phyloP scores from a whole-genome alignment of 2,888 invertebrate genomes.

The Latheticus oryzae region DNA sequence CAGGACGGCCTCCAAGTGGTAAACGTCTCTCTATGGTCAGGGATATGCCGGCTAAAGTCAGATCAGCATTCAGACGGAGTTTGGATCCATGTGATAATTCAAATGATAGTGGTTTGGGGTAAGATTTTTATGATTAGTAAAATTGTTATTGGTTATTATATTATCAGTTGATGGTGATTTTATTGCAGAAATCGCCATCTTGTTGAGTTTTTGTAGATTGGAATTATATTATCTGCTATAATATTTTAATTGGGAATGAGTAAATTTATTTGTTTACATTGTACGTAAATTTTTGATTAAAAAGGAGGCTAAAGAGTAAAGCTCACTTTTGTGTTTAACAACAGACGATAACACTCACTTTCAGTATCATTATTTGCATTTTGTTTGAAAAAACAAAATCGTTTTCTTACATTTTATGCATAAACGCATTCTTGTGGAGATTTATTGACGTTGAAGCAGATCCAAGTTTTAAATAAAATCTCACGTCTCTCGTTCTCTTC shows the following conservation, averaged over 20 bases:
- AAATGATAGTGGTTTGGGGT: conserved; percentile 88
- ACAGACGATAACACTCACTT: too few relatives aligned
- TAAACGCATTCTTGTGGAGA: conserved; percentile 16
- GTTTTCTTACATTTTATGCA: too few relatives aligned
- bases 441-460: conserved; percentile 30
- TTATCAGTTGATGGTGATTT: conserved; percentile 12
- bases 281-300: too few relatives aligned
- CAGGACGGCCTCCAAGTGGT: conserved; percentile 71
- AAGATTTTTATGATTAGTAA: conserved; percentile 46
- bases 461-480: conserved; percentile 31
- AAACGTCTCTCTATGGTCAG: conserved; percentile 62
- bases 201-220: conserved; percentile 6
- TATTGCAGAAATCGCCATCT: conserved; percentile 17
- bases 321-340: background rate
- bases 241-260: too few relatives aligned
- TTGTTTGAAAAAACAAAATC: too few relatives aligned
- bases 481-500: conserved; percentile 5
- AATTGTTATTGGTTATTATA: conserved; percentile 19
- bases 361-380: too few relatives aligned
- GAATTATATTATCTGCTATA: too few relatives aligned
- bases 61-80: conserved; percentile 63
- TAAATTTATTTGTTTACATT: too few relatives aligned
- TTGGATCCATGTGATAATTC: conserved; percentile 84
- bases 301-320: too few relatives aligned
- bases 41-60: conserved; percentile 60